Percentiles rank a stretch among this genome's conserved stretches.
Evolutionary conservation across 2,888 invertebrate genomes (phyloP).

Genomic region (Pyrrhosoma nymphula): DNA sequence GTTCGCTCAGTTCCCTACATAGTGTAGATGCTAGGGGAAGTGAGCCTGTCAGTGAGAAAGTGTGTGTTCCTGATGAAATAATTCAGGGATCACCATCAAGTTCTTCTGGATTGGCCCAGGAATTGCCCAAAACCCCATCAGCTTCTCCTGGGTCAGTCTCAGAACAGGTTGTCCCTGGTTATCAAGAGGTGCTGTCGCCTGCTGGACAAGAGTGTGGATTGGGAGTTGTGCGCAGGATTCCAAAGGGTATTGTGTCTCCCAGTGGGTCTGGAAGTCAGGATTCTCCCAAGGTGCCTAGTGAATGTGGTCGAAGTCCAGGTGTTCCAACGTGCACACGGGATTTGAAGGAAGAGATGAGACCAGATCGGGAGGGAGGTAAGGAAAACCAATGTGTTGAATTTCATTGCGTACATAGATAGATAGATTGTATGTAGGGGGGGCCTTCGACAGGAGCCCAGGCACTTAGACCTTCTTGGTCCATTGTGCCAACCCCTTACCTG

Average conservation of each 20-base stretch:
- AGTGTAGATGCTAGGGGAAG: constrained; percentile 71
- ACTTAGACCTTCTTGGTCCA: too few species aligned
- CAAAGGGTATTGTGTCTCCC: constrained; percentile 41
- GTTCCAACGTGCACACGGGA: constrained; percentile 66
- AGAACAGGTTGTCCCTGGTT: constrained; percentile 49
- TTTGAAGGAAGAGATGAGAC: constrained; percentile 70
- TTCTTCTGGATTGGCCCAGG: constrained; percentile 35
- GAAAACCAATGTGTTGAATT: neutral
- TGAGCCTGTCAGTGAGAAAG: constrained; percentile 69
- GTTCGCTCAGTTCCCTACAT: constrained; percentile 80
- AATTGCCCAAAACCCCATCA: constrained; percentile 58
- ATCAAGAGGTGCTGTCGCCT: constrained; percentile 33
- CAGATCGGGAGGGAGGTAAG: constrained; percentile 70
- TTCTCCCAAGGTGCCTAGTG: constrained; percentile 53
- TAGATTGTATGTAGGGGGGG: too few species aligned
- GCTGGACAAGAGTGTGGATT: constrained; percentile 29
- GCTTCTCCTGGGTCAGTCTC: constrained; percentile 51
- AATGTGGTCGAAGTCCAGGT: constrained; percentile 49
- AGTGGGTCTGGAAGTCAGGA: constrained; percentile 41
- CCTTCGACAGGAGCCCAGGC: too few species aligned
- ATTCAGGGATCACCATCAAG: constrained; percentile 40
- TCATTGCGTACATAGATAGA: neutral
- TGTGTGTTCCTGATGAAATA: constrained; percentile 61
- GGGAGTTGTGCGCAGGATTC: constrained; percentile 37
- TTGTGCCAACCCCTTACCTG: too few species aligned